These are phyloP conservation scores for Wasmannia auropunctata DNA, from an alignment of 1,140 invertebrate genomes.

Conservation along the genomic window DNA sequence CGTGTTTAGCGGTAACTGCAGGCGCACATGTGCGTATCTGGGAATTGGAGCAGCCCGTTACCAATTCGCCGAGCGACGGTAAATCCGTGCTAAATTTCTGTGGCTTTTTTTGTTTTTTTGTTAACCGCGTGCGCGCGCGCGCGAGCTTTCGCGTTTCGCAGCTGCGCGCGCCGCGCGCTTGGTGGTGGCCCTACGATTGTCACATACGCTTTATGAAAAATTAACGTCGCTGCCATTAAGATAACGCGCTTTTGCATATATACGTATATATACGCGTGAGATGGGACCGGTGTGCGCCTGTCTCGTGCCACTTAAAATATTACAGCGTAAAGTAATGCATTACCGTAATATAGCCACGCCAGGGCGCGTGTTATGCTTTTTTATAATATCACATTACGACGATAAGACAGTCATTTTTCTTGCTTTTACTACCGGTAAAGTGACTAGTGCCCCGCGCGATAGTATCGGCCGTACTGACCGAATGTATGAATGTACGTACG, in stretches of 20 bases:
- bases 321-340: constrained; percentile 58
- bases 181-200: constrained; percentile 32
- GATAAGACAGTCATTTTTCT: constrained; percentile 53
- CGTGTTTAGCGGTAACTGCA: constrained; percentile 45
- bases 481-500: not conserved
- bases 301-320: constrained; percentile 47
- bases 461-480: not conserved
- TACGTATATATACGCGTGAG: constrained; percentile 14
- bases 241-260: constrained; percentile 48
- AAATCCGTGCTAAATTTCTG: constrained; percentile 50
- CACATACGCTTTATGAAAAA: constrained; percentile 50
- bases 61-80: constrained; percentile 26
- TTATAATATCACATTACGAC: constrained; percentile 44
- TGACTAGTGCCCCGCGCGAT: not conserved
- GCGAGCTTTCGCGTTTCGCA: not conserved
- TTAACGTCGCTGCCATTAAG: constrained; percentile 52
- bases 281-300: constrained; percentile 9
- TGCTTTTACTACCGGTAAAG: constrained; percentile 14
- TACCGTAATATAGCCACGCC: constrained; percentile 35
- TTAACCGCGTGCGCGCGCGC: not conserved
- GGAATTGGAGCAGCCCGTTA: constrained; percentile 42
- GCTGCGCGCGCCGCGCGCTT: not conserved
- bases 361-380: constrained; percentile 33
- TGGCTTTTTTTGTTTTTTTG: constrained; percentile 10
- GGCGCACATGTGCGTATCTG: constrained; percentile 29